A percentile compares a stretch with the other conserved stretches of the same genome.
Conservation (phyloP, 2,888 invertebrate genomes). For the Diplazon laetatorius region DNA sequence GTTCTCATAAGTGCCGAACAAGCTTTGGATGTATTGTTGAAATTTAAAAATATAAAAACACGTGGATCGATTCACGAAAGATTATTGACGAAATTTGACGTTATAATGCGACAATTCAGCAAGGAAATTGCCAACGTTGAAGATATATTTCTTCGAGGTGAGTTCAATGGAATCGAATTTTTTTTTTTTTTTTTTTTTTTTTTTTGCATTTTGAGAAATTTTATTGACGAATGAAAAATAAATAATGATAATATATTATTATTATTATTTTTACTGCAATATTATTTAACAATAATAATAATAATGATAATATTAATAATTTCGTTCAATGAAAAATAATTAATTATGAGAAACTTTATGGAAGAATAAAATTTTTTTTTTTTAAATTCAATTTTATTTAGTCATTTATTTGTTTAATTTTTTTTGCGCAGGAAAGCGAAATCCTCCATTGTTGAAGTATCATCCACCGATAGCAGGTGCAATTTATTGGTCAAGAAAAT, state of each 20-base stretch:
- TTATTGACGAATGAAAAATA: constrained; percentile 84
- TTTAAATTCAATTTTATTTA: no score
- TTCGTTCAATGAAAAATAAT: constrained; percentile 3
- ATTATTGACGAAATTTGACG: constrained; percentile 91
- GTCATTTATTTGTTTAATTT: no score
- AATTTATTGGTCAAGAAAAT: constrained; percentile 92
- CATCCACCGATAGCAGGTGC: constrained; percentile 92
- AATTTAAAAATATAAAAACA: constrained; percentile 91
- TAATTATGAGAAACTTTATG: no score
- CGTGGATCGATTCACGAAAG: constrained; percentile 89
- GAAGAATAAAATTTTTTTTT: no score
- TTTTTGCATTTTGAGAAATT: no score
- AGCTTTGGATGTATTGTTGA: constrained; percentile 90
- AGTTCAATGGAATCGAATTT: constrained; percentile 16
- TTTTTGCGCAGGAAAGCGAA: constrained; percentile 84
- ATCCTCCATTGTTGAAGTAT: constrained; percentile 89
- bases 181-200: no score
- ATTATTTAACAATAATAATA: no score
- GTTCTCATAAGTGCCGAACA: constrained; percentile 92
- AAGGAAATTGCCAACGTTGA: constrained; percentile 91
- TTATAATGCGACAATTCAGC: constrained; percentile 92
- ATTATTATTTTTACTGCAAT: no score
- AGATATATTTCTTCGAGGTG: constrained; percentile 87
- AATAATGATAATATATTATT: no score
- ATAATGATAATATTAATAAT: neutral